phyloP scores from a whole-genome alignment of 2,797 vertebrate species.

The Salmo trutta region DNA sequence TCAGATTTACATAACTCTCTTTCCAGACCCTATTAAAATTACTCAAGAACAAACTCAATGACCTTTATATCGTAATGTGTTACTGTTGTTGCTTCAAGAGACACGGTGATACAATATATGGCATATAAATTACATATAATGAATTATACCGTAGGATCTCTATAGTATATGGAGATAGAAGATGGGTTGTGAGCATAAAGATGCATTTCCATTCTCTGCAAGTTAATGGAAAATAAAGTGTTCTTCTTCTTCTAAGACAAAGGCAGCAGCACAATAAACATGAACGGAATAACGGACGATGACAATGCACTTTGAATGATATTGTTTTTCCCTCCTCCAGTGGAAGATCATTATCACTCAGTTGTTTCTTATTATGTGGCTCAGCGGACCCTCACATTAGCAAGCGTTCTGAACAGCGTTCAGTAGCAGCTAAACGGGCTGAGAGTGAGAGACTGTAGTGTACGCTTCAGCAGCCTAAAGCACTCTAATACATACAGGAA shows the following conservation, averaged over 20 bases:
- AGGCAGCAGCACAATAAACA: conserved; percentile 20
- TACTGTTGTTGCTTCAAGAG: conserved; percentile 17
- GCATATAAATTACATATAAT: background rate
- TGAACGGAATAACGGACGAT: conserved; percentile 19
- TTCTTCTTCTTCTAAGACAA: background rate
- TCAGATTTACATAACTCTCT: conserved; percentile 37
- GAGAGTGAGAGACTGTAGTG: background rate
- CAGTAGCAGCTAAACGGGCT: conserved; percentile 4
- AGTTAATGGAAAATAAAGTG: no score
- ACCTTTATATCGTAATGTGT: conserved; percentile 46
- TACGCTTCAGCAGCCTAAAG: background rate
- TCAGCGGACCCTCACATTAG: conserved; percentile 37
- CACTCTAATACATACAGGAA: background rate
- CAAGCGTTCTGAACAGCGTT: conserved; percentile 28
- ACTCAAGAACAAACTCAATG: conserved; percentile 38
- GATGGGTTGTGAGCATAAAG: background rate
- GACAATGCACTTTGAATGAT: conserved; percentile 30
- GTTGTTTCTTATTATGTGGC: conserved; percentile 42
- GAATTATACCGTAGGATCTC: background rate
- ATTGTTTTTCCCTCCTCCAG: conserved; percentile 32
- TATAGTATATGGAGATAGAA: conserved; percentile 1
- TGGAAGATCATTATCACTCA: conserved; percentile 48
- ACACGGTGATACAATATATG: background rate
- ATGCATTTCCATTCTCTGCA: no score
- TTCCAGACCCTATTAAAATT: conserved; percentile 45